These are phyloP conservation scores for Phortica variegata DNA, from an alignment of 1,140 invertebrate genomes.

Conservation along the genomic window DNA sequence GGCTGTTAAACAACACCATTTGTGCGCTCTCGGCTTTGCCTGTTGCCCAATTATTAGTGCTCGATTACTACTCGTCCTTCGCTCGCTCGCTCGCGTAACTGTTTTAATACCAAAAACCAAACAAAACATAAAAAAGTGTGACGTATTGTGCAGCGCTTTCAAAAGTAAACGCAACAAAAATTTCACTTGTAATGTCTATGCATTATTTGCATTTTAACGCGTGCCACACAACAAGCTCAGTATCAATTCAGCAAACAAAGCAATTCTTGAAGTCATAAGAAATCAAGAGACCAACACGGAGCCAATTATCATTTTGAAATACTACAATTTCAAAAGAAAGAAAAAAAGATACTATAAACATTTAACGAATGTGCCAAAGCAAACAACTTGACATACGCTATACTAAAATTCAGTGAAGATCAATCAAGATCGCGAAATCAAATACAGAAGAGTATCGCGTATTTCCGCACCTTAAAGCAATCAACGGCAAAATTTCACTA, in stretches of 20 bases:
- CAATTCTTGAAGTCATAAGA: slow-evolving; percentile 4
- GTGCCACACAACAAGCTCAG: slow-evolving; percentile 31
- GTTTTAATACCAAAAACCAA: slow-evolving; percentile 13
- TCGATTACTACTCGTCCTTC: slow-evolving; percentile 2
- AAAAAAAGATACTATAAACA: slow-evolving; percentile 1
- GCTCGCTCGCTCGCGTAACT: slow-evolving; percentile 10
- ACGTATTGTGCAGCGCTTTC: neutral
- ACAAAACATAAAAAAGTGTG: slow-evolving; percentile 1
- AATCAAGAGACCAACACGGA: slow-evolving; percentile 3
- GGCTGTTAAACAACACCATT: slow-evolving; percentile 51
- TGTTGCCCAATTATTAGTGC: slow-evolving; percentile 1
- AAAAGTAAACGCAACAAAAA: slow-evolving; percentile 2
- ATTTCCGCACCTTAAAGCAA: slow-evolving; percentile 2
- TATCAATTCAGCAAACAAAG: slow-evolving; percentile 3
- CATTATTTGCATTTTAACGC: slow-evolving; percentile 43
- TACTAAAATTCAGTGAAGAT: slow-evolving; percentile 17
- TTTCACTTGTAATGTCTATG: slow-evolving; percentile 47
- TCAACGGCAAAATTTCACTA: slow-evolving; percentile 41
- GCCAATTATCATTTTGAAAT: slow-evolving; percentile 3
- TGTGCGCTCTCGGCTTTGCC: slow-evolving; percentile 10
- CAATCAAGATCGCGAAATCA: neutral
- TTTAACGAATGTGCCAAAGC: slow-evolving; percentile 31
- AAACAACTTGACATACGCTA: slow-evolving; percentile 38
- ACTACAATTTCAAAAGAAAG: slow-evolving; percentile 1
- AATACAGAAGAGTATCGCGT: no score